A percentile compares a stretch with the other conserved stretches of the same genome.
Conservation (phyloP, 2,113 vertebrate genomes). For the Lichenostomus cassidix region DNA sequence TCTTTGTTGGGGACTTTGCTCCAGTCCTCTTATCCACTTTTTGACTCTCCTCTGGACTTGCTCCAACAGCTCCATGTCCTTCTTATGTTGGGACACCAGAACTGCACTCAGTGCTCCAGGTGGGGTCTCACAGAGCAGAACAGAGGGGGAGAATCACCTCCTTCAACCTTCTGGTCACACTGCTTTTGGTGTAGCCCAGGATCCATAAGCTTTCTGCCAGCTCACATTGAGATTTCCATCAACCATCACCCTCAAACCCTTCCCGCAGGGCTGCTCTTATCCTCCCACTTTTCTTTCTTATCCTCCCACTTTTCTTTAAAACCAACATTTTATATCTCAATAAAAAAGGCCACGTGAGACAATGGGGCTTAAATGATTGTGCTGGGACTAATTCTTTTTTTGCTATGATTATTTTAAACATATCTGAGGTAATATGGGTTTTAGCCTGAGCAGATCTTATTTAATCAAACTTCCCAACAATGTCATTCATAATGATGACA, state of each 20-base stretch:
- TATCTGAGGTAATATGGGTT: background rate
- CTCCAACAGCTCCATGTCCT: background rate
- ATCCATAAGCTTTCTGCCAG: background rate
- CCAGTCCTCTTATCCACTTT: background rate
- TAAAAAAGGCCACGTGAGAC: background rate
- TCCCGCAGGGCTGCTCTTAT: background rate
- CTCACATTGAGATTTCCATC: background rate
- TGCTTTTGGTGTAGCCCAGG: background rate
- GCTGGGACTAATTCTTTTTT: background rate
- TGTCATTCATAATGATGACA: constrained; percentile 62
- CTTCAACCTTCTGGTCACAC: background rate
- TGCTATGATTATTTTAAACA: background rate
- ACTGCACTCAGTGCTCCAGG: background rate
- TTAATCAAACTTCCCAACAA: constrained; percentile 59
- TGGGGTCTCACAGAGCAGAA: background rate
- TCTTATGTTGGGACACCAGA: background rate
- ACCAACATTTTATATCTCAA: background rate
- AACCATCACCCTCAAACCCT: background rate
- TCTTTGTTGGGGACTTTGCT: background rate
- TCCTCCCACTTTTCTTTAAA: background rate
- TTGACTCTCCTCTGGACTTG: background rate
- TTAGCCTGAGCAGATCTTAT: constrained; percentile 25
- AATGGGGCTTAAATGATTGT: background rate
- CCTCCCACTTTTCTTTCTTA: background rate
- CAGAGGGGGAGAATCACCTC: background rate